Evolutionary conservation across 2,888 invertebrate species (phyloP).

Genomic region (Lepidonotus clava): DNA sequence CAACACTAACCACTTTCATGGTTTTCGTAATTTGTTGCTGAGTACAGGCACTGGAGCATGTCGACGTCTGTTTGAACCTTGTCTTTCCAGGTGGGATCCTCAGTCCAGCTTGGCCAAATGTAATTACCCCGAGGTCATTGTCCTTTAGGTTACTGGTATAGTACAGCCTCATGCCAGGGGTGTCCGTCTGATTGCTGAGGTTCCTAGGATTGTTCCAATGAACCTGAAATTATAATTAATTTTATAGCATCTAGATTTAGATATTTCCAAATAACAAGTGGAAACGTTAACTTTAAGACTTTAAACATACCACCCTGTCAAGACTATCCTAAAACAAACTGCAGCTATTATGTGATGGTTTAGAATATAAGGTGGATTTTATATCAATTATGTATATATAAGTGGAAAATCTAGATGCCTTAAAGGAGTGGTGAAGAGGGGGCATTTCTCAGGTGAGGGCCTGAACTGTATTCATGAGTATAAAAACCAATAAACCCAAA

Average conservation of each 20-base stretch:
- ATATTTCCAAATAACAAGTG: too few relatives aligned
- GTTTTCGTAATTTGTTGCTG: neutral
- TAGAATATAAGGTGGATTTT: too few relatives aligned
- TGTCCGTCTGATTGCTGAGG: neutral
- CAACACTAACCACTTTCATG: neutral
- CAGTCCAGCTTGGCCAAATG: neutral
- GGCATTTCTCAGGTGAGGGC: too few relatives aligned
- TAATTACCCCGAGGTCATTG: neutral
- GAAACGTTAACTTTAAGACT: neutral
- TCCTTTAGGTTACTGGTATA: neutral
- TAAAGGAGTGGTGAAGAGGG: too few relatives aligned
- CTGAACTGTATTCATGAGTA: too few relatives aligned
- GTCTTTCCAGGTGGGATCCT: neutral
- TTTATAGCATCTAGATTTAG: too few relatives aligned
- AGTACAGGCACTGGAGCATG: neutral
- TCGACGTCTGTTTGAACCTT: neutral
- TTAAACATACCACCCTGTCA: neutral
- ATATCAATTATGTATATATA: too few relatives aligned
- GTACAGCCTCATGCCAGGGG: constrained; percentile 42
- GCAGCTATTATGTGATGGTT: too few relatives aligned
- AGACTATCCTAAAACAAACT: too few relatives aligned
- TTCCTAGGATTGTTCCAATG: constrained; percentile 57
- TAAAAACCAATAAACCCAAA: too few relatives aligned
- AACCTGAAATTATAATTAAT: constrained; percentile 36
- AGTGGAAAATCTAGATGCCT: too few relatives aligned